A percentile compares a stretch with the other conserved stretches of the same genome.
These are phyloP conservation scores for Botrylloides violaceus DNA, from an alignment of 23 tunicate genomes.

Conservation along the genomic window DNA sequence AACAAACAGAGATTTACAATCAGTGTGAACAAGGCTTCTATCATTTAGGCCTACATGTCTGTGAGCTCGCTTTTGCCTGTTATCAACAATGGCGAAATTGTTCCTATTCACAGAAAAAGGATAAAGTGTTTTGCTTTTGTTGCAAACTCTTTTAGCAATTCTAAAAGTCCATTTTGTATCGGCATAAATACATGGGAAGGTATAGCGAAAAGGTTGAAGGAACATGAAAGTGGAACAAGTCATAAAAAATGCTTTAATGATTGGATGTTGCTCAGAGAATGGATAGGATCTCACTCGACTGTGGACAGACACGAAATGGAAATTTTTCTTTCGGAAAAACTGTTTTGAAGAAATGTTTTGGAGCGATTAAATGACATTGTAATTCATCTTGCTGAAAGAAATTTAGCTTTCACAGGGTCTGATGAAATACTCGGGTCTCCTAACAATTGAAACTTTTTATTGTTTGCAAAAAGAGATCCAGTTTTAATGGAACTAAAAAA, in stretches of 20 bases:
- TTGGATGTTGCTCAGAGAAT: neutral
- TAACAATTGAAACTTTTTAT: constrained; percentile 23
- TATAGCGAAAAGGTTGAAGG: neutral
- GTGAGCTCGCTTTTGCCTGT: no score
- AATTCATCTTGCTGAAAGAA: neutral
- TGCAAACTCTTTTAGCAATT: neutral
- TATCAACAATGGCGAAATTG: neutral
- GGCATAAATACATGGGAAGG: neutral
- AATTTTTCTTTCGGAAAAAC: constrained; percentile 1
- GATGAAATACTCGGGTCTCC: constrained; percentile 34
- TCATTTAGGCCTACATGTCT: no score
- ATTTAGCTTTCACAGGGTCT: constrained; percentile 25
- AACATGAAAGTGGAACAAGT: neutral
- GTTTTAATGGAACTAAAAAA: constrained; percentile 6
- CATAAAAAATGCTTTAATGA: neutral
- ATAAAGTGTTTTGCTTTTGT: neutral
- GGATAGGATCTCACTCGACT: neutral
- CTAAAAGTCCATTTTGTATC: neutral
- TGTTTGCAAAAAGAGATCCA: constrained; percentile 29
- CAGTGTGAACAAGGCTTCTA: no score
- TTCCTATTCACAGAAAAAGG: neutral
- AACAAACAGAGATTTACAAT: no score
- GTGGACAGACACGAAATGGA: neutral
- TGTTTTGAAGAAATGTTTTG: constrained; percentile 34
- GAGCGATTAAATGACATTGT: constrained; percentile 24